Conservation (phyloP, 2,797 vertebrate species). For the Onychomys leucogaster region DNA sequence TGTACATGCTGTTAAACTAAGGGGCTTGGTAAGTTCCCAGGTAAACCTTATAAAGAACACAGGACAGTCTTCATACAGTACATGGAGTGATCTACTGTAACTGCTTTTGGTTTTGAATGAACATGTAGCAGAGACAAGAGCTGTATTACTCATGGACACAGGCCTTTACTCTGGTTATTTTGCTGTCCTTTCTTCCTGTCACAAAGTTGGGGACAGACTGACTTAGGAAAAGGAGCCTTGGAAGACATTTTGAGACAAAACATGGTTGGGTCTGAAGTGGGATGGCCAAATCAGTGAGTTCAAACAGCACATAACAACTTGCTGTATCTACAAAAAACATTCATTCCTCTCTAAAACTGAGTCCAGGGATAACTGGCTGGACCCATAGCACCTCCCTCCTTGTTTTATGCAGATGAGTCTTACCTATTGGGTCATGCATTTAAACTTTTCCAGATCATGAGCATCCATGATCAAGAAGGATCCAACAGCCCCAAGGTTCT, state of each 20-base stretch:
- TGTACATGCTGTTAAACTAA: neutral
- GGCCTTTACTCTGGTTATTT: neutral
- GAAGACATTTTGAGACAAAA: neutral
- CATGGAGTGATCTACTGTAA: neutral
- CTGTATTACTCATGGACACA: neutral
- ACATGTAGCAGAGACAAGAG: neutral
- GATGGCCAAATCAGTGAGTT: neutral
- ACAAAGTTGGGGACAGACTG: neutral
- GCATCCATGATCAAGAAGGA: neutral
- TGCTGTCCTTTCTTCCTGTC: neutral
- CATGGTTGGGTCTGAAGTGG: neutral
- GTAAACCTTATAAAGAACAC: neutral
- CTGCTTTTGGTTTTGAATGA: neutral
- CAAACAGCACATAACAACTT: neutral
- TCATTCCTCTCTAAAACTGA: neutral
- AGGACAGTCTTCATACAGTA: neutral
- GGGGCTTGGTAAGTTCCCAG: neutral
- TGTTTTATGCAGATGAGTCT: neutral
- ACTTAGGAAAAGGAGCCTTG: neutral
- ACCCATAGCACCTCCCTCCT: neutral
- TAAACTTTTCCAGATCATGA: neutral
- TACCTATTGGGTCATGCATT: neutral
- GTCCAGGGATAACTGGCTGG: neutral
- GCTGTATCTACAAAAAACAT: neutral
- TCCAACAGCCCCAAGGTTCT: neutral